A percentile compares a stretch with the other conserved stretches of the same genome.
Conservation (phyloP, 2,113 vertebrate genomes). For the Balaeniceps rex region DNA sequence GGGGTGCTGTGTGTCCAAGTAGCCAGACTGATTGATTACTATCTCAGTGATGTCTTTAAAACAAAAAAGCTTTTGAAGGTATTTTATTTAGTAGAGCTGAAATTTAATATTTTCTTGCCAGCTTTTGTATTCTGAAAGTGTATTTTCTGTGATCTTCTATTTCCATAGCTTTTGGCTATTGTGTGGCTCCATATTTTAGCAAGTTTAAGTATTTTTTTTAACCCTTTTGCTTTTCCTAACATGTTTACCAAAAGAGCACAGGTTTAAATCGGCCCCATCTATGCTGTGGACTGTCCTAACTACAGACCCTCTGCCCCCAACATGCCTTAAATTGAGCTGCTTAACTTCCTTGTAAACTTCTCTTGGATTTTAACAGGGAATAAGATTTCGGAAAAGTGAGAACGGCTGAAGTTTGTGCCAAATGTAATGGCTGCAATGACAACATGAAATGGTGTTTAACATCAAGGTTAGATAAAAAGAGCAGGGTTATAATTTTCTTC, state of each 20-base stretch:
- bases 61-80: not conserved
- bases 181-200: not conserved
- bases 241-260: not conserved
- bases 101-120: not conserved
- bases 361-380: not conserved
- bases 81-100: not conserved
- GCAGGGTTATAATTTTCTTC: not conserved
- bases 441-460: not conserved
- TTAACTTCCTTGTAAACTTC: not conserved
- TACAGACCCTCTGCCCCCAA: not conserved
- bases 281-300: not conserved
- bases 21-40: constrained; percentile 12
- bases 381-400: not conserved
- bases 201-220: not conserved
- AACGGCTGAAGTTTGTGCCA: not conserved
- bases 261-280: not conserved
- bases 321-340: not conserved
- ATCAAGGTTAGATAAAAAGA: not conserved
- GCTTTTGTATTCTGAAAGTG: not conserved
- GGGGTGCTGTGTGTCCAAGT: not conserved
- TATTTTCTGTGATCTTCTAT: not conserved
- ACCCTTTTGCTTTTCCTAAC: not conserved
- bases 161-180: not conserved
- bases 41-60: not conserved
- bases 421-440: not conserved